Percentiles rank a stretch among this genome's conserved stretches.
Conservation (phyloP, 2,888 invertebrate genomes). For the Trimorus sp. region DNA sequence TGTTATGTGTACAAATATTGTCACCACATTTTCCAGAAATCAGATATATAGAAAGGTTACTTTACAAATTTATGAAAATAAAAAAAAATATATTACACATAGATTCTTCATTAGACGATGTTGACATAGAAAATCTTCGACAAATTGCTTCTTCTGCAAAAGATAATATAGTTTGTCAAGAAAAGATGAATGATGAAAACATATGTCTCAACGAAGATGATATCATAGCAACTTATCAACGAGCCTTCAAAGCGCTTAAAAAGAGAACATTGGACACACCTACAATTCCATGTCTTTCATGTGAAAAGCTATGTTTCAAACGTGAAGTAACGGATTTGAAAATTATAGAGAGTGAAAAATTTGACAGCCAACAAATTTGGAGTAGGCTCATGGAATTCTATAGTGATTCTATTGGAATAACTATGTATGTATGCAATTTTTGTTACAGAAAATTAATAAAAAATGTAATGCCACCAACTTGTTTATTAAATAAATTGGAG, state of each 20-base stretch:
- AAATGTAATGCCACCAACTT: slow-evolving; percentile 12
- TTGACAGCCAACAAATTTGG: slow-evolving; percentile 31
- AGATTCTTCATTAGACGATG: background rate
- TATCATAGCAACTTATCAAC: background rate
- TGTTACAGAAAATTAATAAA: background rate
- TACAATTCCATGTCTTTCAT: slow-evolving; percentile 7
- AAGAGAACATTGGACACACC: slow-evolving; percentile 3
- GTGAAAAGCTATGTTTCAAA: slow-evolving; percentile 22
- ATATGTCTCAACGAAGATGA: slow-evolving; percentile 3
- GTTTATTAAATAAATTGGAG: slow-evolving; percentile 23
- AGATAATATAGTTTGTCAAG: too few relatives aligned
- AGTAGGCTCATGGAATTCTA: background rate
- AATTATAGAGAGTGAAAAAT: slow-evolving; percentile 18
- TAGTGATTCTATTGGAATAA: background rate
- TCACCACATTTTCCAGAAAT: slow-evolving; percentile 56
- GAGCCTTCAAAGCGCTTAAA: slow-evolving; percentile 9
- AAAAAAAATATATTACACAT: slow-evolving; percentile 4
- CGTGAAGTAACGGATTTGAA: slow-evolving; percentile 3
- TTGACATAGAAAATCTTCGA: too few relatives aligned
- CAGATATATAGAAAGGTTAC: slow-evolving; percentile 30
- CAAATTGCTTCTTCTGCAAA: too few relatives aligned
- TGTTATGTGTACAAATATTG: slow-evolving; percentile 44
- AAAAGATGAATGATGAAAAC: background rate
- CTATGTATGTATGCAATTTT: background rate
- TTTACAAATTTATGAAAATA: slow-evolving; percentile 33